Conservation (phyloP, 1,140 invertebrate genomes). For the Dreissena polymorpha region DNA sequence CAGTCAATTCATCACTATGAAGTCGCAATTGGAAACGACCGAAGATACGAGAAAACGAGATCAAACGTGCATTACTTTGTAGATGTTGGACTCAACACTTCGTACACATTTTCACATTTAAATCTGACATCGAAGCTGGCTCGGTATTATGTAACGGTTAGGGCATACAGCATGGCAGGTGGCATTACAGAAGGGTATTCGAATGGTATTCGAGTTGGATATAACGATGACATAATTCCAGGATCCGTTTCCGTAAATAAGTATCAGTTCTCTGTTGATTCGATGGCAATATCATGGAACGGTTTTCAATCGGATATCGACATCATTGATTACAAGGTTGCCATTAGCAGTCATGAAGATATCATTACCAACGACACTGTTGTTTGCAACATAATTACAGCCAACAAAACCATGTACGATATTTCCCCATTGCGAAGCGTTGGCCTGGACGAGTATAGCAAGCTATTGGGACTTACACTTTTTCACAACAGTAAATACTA, state of each 20-base stretch:
- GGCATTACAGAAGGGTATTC: slow-evolving; percentile 36
- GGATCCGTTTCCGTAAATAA: slow-evolving; percentile 20
- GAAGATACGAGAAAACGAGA: slow-evolving; percentile 30
- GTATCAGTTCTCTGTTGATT: slow-evolving; percentile 23
- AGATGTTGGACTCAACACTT: slow-evolving; percentile 43
- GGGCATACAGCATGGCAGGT: slow-evolving; percentile 31
- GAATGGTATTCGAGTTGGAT: slow-evolving; percentile 38
- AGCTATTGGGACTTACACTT: neutral
- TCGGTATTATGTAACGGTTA: slow-evolving; percentile 30
- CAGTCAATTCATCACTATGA: slow-evolving; percentile 33
- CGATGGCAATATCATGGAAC: slow-evolving; percentile 19
- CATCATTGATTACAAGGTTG: slow-evolving; percentile 32
- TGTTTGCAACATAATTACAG: slow-evolving; percentile 1
- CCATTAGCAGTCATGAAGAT: slow-evolving; percentile 25
- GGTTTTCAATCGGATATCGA: slow-evolving; percentile 35
- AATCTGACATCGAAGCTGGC: slow-evolving; percentile 35
- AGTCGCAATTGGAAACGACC: slow-evolving; percentile 40
- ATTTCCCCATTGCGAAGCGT: neutral
- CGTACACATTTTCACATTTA: slow-evolving; percentile 32
- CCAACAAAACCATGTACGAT: slow-evolving; percentile 25
- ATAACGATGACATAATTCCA: slow-evolving; percentile 25
- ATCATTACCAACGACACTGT: slow-evolving; percentile 29
- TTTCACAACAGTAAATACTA: slow-evolving; percentile 11
- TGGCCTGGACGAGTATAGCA: slow-evolving; percentile 10
- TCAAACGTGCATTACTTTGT: slow-evolving; percentile 44